Evolutionary conservation across 2,113 vertebrate species (phyloP).

Genomic region (Nannospalax galili): DNA sequence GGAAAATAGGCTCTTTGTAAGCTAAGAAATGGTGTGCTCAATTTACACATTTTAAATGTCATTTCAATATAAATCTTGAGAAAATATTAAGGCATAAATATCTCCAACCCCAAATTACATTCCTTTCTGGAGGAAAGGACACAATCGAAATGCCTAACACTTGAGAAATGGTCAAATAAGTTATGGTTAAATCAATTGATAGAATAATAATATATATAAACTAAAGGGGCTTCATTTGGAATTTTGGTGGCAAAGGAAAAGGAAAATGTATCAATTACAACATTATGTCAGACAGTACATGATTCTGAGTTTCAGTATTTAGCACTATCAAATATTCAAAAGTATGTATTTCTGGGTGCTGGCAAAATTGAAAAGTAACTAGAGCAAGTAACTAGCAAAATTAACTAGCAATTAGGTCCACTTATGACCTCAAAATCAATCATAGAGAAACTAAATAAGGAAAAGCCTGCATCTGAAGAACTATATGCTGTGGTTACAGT

Average conservation of each 20-base stretch:
- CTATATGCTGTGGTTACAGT: not conserved
- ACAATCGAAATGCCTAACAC: not conserved
- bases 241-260: conserved; percentile 23
- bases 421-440: not conserved
- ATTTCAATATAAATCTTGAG: conserved; percentile 32
- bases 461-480: not conserved
- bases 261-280: not conserved
- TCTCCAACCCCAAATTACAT: not conserved
- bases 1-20: conserved; percentile 21
- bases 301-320: conserved; percentile 2
- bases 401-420: not conserved
- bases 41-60: conserved; percentile 34
- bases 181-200: conserved; percentile 2
- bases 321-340: conserved; percentile 37
- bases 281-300: not conserved
- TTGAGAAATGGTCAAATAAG: conserved; percentile 5
- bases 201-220: conserved; percentile 21
- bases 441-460: not conserved
- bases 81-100: conserved; percentile 42
- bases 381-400: not conserved
- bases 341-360: not conserved
- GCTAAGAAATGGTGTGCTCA: not conserved
- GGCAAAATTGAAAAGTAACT: conserved; percentile 5
- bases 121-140: not conserved
- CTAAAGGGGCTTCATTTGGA: conserved; percentile 11